Conservation (phyloP, 2,797 vertebrate genomes). For the Melopsittacus undulatus region DNA sequence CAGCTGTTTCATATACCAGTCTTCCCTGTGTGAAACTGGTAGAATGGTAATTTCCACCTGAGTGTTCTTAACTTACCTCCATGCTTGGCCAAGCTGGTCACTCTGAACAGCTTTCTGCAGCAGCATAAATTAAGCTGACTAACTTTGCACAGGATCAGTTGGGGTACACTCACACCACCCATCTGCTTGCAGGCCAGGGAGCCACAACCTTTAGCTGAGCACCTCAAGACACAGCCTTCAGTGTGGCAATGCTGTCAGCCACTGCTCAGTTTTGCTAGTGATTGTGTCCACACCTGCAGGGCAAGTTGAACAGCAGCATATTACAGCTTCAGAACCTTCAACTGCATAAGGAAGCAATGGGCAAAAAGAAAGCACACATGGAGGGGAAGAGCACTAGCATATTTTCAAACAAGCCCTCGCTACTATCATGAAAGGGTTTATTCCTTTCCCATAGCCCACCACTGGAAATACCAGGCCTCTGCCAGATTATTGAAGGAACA, state of each 20-base stretch:
- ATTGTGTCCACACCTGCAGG: fast-evolving
- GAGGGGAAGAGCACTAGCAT: neutral
- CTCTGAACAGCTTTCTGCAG: neutral
- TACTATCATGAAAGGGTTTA: conserved; percentile 35
- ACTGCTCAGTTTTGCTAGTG: neutral
- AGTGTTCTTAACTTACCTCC: neutral
- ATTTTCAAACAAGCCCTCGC: conserved; percentile 1
- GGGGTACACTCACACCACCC: neutral
- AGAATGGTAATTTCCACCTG: neutral
- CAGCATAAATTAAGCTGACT: neutral
- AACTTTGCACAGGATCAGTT: neutral
- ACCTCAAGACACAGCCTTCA: fast-evolving
- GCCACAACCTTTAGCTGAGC: fast-evolving
- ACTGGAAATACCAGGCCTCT: conserved; percentile 44
- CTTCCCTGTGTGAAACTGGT: fast-evolving
- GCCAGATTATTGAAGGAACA: conserved; percentile 10
- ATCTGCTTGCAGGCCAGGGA: neutral
- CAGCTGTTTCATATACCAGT: neutral
- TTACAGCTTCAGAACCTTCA: neutral
- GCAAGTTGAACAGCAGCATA: neutral
- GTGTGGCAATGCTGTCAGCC: fast-evolving
- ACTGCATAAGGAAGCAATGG: neutral
- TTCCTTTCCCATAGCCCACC: conserved; percentile 28
- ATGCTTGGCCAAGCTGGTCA: neutral
- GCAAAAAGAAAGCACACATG: neutral